These are phyloP conservation scores for Siphamia tubifer DNA, from an alignment of 2,113 vertebrate species.

Conservation along the genomic window DNA sequence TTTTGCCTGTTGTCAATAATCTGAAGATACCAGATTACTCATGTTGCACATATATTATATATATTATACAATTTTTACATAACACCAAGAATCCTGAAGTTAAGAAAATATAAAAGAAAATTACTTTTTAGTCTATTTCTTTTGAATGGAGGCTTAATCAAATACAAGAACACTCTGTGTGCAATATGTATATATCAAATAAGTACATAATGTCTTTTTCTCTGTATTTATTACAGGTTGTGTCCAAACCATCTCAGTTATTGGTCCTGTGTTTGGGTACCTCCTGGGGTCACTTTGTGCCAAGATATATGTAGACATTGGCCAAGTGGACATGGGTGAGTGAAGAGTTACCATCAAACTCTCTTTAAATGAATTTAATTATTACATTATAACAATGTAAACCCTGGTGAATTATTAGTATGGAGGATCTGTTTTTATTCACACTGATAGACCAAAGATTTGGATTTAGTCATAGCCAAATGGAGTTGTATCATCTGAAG, in stretches of 20 bases:
- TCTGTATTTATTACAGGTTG: conserved; percentile 57
- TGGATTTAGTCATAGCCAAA: too few relatives aligned
- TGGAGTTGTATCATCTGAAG: too few relatives aligned
- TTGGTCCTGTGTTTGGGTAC: conserved; percentile 79
- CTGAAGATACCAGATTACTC: background rate
- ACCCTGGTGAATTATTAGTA: background rate
- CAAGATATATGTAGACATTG: conserved; percentile 78
- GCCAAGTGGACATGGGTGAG: conserved; percentile 77
- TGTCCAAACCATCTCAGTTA: conserved; percentile 74
- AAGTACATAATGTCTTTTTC: background rate
- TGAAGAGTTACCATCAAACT: too few relatives aligned
- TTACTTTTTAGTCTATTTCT: too few relatives aligned
- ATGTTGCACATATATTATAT: background rate
- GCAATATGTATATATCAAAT: background rate
- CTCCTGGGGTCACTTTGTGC: conserved; percentile 77
- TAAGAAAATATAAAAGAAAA: too few relatives aligned
- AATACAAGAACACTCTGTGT: background rate
- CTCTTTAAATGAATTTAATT: too few relatives aligned
- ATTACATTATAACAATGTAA: background rate
- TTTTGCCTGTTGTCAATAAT: background rate
- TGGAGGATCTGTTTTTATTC: background rate
- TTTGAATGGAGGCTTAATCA: too few relatives aligned
- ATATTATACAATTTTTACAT: too few relatives aligned
- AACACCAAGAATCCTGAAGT: too few relatives aligned
- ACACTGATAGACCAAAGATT: background rate